These are phyloP conservation scores for Erebia epiphron DNA, from an alignment of 2,888 invertebrate species.

Conservation along the genomic window DNA sequence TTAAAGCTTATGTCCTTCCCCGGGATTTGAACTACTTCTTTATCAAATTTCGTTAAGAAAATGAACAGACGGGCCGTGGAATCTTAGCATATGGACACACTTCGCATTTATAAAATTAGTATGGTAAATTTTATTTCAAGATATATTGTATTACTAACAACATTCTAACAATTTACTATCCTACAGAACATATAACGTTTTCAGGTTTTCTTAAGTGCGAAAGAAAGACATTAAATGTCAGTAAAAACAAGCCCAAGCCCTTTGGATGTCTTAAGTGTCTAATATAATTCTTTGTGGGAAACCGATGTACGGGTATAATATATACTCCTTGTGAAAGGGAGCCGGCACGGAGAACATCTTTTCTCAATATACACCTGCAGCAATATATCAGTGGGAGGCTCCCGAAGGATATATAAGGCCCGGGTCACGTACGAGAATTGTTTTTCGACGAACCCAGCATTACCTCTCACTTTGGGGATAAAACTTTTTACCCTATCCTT, in stretches of 20 bases:
- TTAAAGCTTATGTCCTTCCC: too few species aligned
- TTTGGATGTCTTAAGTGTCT: conserved; percentile 12
- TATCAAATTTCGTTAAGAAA: too few species aligned
- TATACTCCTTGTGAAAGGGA: conserved; percentile 56
- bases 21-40: too few species aligned
- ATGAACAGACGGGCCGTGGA: too few species aligned
- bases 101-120: too few species aligned
- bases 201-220: not conserved
- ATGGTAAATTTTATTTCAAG: too few species aligned
- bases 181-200: too few species aligned
- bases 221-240: not conserved
- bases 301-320: conserved; percentile 40
- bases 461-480: conserved; percentile 49
- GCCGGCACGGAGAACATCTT: conserved; percentile 34
- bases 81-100: too few species aligned
- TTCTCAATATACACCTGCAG: conserved; percentile 44
- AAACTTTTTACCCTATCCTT: conserved; percentile 38
- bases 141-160: too few species aligned
- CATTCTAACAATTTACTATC: not conserved
- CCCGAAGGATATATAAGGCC: conserved; percentile 61
- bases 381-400: conserved; percentile 67
- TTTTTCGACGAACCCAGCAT: conserved; percentile 67
- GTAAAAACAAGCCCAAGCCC: conserved; percentile 6
- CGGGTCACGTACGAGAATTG: conserved; percentile 72
- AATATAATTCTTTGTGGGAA: conserved; percentile 15